Evolutionary conservation across 2,888 invertebrate species (phyloP), one percentile per base, ranked within the genome.

Genomic region (Prenolepis imparis): DNA sequence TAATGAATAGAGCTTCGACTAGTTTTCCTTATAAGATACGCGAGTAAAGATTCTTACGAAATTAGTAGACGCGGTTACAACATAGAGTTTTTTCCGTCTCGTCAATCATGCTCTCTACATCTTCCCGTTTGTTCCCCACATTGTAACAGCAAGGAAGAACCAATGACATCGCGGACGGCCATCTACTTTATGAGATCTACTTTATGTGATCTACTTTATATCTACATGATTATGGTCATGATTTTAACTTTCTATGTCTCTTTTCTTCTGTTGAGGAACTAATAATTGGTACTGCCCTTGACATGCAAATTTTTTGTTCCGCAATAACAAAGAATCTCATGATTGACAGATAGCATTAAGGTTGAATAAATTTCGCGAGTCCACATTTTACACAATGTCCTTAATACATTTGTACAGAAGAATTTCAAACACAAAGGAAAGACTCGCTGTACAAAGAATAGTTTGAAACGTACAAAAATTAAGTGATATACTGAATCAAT

Each of bases 281-380:
- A 11, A 41, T 68, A 39, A 39, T 55, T 39, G n/a, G n/a, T 70
- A 59, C 44, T 70, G 18, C 11, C 28, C 44, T 78, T 70, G 68
- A 41, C 41, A 57, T 28, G 78, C 15, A 78, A 78, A 57, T 78
- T 39, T 66, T 41, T 59, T 70, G 18, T 11, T 21, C 11, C 28
- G 6, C 21, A 6, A 21, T 21, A 18, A 78, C 24, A 41, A 11
- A 21, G n/a, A 72, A 44, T 59, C 28, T 78, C 68, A 24, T 77
- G 28, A 68, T 41, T 36, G 44, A 12, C 21, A 36, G 59, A 36
- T 32, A 59, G 8, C 28, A 78, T 64, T 55, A 39, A 77, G 59
- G 32, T 48, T 59, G 59, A 44, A n/a, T 41, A 77, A 68, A 57
- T 39, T 21, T 15, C 6, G 24, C 68, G 41, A 39, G 28, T 41